phyloP scores from a whole-genome alignment of 92 coral and sea anemone genomes.

The Plumapathes pennacea region DNA sequence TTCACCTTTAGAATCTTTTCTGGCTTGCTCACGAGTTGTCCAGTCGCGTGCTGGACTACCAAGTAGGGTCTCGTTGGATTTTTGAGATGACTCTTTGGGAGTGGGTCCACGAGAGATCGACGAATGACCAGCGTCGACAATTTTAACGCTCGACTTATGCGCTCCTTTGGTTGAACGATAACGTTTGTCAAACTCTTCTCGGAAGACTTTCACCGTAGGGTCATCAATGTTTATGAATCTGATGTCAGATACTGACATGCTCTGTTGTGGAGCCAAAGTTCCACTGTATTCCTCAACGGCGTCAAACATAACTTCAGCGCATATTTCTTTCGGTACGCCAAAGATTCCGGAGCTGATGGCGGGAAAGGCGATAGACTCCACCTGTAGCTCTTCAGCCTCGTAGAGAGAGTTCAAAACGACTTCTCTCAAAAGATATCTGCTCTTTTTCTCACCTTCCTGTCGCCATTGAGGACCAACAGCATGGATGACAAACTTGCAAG shows the following conservation, averaged over 20 bases:
- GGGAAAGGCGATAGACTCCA: conserved; percentile 29
- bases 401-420: conserved; percentile 3
- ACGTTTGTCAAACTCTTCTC: conserved; percentile 10
- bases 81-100: no score
- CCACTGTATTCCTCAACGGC: conserved; percentile 10
- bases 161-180: no score
- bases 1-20: no score
- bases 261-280: no score
- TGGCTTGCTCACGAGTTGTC: no score
- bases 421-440: conserved; percentile 1
- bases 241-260: conserved; percentile 4
- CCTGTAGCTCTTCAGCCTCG: not conserved
- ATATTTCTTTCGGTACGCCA: conserved; percentile 21
- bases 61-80: no score
- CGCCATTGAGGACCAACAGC: conserved; percentile 43
- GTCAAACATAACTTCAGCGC: conserved; percentile 30
- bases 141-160: no score
- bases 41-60: no score
- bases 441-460: not conserved
- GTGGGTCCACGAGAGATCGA: no score
- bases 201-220: conserved; percentile 14
- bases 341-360: conserved; percentile 46
- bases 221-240: conserved; percentile 21
- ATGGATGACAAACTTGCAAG: conserved; percentile 36
- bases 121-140: no score